Evolutionary conservation across 2,888 invertebrate genomes (phyloP), one percentile per base, ranked within the genome.

Genomic region (Arrhopalites spinosus): DNA sequence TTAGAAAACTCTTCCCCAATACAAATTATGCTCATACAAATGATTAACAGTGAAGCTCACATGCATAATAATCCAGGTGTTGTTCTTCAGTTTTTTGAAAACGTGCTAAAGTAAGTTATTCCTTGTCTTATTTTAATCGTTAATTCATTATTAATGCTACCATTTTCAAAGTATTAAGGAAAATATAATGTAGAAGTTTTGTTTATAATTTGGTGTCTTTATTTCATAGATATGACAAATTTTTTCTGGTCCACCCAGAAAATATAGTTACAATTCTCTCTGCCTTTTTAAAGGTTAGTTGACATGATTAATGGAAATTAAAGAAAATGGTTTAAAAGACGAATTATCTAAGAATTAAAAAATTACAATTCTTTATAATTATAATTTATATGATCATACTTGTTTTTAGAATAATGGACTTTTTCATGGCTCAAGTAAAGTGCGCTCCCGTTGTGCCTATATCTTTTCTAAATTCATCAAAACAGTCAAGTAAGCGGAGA

Each of bases 391-490:
- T n/a, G n/a, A n/a, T n/a, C n/a, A n/a, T n/a, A n/a, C n/a, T n/a
- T n/a, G n/a, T n/a, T n/a, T n/a, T n/a, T n/a, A n/a, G 83, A 85
- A 86, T 63, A 84, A 88, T 78, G 88, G 89, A 0, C 84, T 89
- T 76, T 85, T 86, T 66, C 86, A 88, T 80, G 74, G 80, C 0
- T 85, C 85, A 73, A 83, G 85, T 5, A 87, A 86, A 83, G 87
- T 89, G 5, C 84, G 88, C 66, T 88, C 88, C 73, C 83, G 89
- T 20, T 85, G 86, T 53, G 86, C 88, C 13, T 89, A 89, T 82
- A 85, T 89, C 2, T 89, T 89, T 83, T 87, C 88, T 11, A 85
- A 88, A 76, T 88, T 89, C 83, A 86, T 88, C 56, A 88, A 88
- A 83, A 85, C 86, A 75, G 85, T 88, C 45, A 88, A 87, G 87